Percentiles rank a stretch among this genome's conserved stretches.
phyloP scores from a whole-genome alignment of 2,888 invertebrate species.

The Unio delphinus region DNA sequence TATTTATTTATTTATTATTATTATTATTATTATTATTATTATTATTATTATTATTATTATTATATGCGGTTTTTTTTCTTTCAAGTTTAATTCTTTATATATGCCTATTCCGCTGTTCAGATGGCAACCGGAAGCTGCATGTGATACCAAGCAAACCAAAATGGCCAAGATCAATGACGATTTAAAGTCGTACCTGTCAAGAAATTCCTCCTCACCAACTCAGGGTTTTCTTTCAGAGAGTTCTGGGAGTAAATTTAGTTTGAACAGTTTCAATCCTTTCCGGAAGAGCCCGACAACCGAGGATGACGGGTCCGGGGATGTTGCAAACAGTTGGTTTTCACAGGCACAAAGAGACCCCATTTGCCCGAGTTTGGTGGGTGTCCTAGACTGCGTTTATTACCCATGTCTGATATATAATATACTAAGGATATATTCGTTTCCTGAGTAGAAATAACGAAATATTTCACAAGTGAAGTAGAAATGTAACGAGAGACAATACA shows the following conservation, averaged over 20 bases:
- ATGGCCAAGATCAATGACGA: slow-evolving; percentile 59
- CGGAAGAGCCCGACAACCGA: slow-evolving; percentile 14
- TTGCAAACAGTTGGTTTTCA: slow-evolving; percentile 67
- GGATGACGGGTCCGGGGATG: slow-evolving; percentile 28
- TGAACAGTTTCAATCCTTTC: slow-evolving; percentile 39
- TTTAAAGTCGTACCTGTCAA: slow-evolving; percentile 59
- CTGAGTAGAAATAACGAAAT: background rate
- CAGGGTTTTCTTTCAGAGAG: slow-evolving; percentile 17
- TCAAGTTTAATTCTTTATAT: no score
- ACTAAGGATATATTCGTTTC: background rate
- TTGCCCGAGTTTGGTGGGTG: slow-evolving; percentile 66
- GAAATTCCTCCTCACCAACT: slow-evolving; percentile 44
- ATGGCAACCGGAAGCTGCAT: no score
- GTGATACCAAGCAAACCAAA: slow-evolving; percentile 18
- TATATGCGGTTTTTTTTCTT: no score
- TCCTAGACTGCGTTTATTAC: background rate
- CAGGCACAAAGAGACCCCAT: slow-evolving; percentile 68
- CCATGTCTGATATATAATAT: background rate
- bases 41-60: no score
- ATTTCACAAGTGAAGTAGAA: background rate
- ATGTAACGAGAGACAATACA: no score
- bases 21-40: no score
- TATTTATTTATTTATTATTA: no score
- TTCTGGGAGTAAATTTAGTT: slow-evolving; percentile 21
- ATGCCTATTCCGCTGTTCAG: no score